Evolutionary conservation across 2,113 vertebrate species (phyloP).

Genomic region (Talpa occidentalis): DNA sequence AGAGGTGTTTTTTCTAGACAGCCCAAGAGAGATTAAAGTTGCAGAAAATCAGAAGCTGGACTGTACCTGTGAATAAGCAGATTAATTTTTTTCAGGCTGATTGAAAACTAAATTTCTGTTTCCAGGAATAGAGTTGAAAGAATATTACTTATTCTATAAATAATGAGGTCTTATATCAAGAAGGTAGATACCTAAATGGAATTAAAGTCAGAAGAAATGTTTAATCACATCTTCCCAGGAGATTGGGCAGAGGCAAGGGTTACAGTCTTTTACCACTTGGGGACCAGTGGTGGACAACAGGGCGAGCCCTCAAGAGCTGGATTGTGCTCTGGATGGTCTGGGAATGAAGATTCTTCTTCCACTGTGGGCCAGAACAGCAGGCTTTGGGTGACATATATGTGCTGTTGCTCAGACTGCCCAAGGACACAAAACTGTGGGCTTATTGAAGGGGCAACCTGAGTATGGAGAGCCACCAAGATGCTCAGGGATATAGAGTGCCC

Average conservation of each 20-base stretch:
- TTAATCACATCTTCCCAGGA: background rate
- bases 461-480: background rate
- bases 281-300: background rate
- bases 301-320: no score
- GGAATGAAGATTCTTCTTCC: background rate
- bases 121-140: background rate
- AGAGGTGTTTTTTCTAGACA: background rate
- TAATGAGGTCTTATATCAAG: background rate
- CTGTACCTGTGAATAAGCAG: background rate
- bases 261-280: background rate
- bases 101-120: background rate
- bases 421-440: background rate
- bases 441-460: background rate
- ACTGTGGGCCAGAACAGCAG: background rate
- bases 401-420: background rate
- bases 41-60: background rate
- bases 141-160: background rate
- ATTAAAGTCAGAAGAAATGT: background rate
- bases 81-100: background rate
- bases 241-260: background rate
- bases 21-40: background rate
- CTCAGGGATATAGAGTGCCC: background rate
- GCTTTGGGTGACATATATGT: rapidly evolving
- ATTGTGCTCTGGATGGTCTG: background rate
- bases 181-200: background rate